phyloP scores from a whole-genome alignment of 2,113 vertebrate species.

The Cygnus atratus region DNA sequence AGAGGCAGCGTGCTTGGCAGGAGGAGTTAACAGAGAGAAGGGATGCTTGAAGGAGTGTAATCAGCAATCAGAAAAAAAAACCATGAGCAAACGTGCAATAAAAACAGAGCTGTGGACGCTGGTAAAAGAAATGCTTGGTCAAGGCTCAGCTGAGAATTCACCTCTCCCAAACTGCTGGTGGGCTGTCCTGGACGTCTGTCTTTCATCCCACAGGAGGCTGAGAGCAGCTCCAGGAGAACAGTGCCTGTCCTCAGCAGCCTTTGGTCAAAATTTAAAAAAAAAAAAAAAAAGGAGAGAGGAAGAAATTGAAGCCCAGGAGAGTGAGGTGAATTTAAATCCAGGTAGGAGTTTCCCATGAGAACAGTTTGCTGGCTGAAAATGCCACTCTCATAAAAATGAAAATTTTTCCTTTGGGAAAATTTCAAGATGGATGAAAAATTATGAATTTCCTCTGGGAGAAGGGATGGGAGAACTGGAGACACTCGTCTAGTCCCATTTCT shows the following conservation, averaged over 20 bases:
- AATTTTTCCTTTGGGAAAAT: constrained; percentile 32
- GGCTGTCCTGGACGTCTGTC: not conserved
- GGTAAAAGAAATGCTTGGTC: not conserved
- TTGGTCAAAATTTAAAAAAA: not conserved
- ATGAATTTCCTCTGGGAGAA: constrained; percentile 23
- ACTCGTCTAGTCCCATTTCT: not conserved
- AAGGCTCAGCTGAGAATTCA: not conserved
- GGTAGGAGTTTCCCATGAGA: constrained; percentile 46
- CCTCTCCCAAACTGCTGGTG: not conserved
- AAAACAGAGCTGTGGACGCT: not conserved
- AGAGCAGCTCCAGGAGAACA: not conserved
- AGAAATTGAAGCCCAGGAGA: not conserved
- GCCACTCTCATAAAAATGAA: constrained; percentile 21
- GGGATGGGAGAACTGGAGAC: not conserved
- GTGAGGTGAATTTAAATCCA: constrained; percentile 28
- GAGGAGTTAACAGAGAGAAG: not conserved
- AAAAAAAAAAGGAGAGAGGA: not conserved
- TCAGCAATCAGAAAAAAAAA: not conserved
- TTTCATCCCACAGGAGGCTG: not conserved
- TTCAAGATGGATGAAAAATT: constrained; percentile 46
- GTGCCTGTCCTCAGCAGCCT: not conserved
- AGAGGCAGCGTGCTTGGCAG: not conserved
- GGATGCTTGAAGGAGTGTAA: not conserved
- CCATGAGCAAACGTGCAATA: not conserved
- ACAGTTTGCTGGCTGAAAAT: constrained; percentile 8